Base-by-base conservation (phyloP, 1,140 invertebrate species). In the Bombus turneri region DNA sequence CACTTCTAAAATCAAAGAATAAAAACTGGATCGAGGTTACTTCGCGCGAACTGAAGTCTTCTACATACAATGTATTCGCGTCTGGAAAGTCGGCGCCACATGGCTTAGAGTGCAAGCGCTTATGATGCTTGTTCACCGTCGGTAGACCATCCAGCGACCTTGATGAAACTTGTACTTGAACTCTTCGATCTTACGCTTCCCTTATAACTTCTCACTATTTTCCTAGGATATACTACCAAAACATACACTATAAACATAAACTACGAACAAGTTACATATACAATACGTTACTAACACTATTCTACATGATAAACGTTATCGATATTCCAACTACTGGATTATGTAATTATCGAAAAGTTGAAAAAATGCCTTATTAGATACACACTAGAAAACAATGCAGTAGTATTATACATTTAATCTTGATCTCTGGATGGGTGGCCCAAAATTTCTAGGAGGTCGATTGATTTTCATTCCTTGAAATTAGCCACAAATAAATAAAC, bases 121-220 rank as follows among this genome's bases (percentile, higher is more conserved):
- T 72, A 39, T 72, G 39, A 72, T 41, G 47, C 47, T 53, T 53
- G 69, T n/a, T 28, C 13, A 25, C 34, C 66, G 9, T 37, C 34
- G 64, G 15, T 39, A 28, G 69, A 72, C 28, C 6, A 41, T 69
- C 15, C 8, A 73, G 28, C 71, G 71, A 43, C 71, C 41, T 73
- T 41, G 71, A 47, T 73, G 41, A 25, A 73, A 73, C 71, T 73
- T 73, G 37, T 47, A 41, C 37, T 41, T 72, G 34, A 41, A 72
- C 37, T 39, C 37, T 71, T 71, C 31, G 31, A 34, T 34, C 66
- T 37, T 22, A 22, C 31, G 31, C 66, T 37, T 25, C 66, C 18
- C 31, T 22, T 68, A 0, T 8, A 68, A 37, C 31, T 37, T 37
- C 9, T 37, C 31, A 0, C 31, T 31, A 68, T 34, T 68, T 34